Base-by-base conservation (phyloP, 2,888 invertebrate species). In the Clistopyga incitator region DNA sequence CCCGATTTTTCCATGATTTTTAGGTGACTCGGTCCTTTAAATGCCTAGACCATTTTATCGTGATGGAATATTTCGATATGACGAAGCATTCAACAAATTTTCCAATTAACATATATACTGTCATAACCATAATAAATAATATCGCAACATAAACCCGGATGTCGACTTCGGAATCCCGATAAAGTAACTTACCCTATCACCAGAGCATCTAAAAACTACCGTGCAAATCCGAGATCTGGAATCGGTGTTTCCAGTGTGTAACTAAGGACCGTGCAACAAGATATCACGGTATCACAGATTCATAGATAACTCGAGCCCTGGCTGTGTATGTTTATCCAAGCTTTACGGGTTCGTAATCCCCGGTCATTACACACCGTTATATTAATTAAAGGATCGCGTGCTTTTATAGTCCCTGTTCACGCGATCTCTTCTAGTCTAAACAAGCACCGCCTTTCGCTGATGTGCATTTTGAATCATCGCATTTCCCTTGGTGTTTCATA, bases 311-410 rank as follows among this genome's bases (percentile, higher is more conserved):
- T 64, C 52, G 68, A 68, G 54, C 38, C 13, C 29, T n/a, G 20
- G 20, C 15, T 70, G 59, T 67, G 67, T 70, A 45, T 75, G 76
- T 77, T 79, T 77, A 80, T 77, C 77, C 61, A 64, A 81, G 78
- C 74, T 81, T 64, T 47, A 74, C 64, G 64, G 67, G 78, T 78
- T 81, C 78, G 70, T 54, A 78, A 84, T 56, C 70, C 42, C 65
- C 68, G 75, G 23, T 75, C 56, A 75, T 84, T 70, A 78, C 70
- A 81, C 47, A 65, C 84, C 78, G 81, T 84, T 81, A 81, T 84
- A 84, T 78, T 81, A 84, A 84, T 84, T 81, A 81, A 72, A 81
- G 75, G 81, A 81, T 84, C 64, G 72, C 59, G 78, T 42, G 64
- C 71, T 65, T 78, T 81, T 81, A 84, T 67, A 65, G 52, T 71